Base-by-base conservation (phyloP, 1,140 invertebrate genomes). In the Riptortus pedestris region DNA sequence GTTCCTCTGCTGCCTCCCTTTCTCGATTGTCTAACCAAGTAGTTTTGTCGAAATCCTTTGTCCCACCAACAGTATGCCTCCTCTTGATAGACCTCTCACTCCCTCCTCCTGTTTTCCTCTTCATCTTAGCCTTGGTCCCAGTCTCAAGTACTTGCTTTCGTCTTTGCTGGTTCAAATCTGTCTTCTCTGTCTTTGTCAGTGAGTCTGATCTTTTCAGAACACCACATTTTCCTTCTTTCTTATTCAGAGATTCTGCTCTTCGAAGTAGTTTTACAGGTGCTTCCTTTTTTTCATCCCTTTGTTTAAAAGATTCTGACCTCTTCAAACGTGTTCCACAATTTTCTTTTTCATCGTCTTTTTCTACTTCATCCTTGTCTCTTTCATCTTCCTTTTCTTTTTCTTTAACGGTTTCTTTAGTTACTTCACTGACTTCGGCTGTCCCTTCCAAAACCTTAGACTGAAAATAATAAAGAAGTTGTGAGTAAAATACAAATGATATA, bases 21-120 rank as follows among this genome's bases (percentile, higher is more conserved):
- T 79, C 66, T 63, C 79, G 76, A 66, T 79, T 81, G 62, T 80
- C 80, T 63, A 79, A 70, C 79, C 78, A 85, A 59, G 74, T 79
- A 57, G 85, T 77, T 68, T 86, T 84, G 69, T 85, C 84, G 28
- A 85, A 88, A 73, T 94, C 90, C 72, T 91, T 88, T 0, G 87
- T 90, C 18, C 91, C 91, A 29, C 91, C 91, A 0, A 95, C 90
- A 1, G 91, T 95, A 74, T 94, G 91, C n/a, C 91, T 78, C 14
- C 91, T 78, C 74, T 91, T 91, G 67, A 91, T 89, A 38, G 85
- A 87, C 47, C 86, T 75, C 72, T 86, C 84, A 9, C 65, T 61
- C 0, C 81, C 83, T 81, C 85, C 85, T 33, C 84, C 85, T 71
- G 85, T 86, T 74, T 87, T 86, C 60, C 84, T 73, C 73, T 87